Evolutionary conservation across 1,140 invertebrate genomes (phyloP).

Genomic region (Eupristina koningsbergeri): DNA sequence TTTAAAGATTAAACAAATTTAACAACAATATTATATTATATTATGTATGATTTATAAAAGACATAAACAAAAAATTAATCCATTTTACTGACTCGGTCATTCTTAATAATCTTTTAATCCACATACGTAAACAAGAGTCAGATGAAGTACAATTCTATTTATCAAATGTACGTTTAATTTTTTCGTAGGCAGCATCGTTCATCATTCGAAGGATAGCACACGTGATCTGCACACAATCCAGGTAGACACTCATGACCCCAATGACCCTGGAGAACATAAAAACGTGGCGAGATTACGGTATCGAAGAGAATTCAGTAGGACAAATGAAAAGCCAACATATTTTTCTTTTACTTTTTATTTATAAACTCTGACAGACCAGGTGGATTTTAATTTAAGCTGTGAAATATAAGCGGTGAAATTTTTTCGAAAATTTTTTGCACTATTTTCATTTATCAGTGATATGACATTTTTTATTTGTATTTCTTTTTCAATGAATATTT

Average conservation of each 20-base stretch:
- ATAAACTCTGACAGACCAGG: background rate
- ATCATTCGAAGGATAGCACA: slow-evolving; percentile 61
- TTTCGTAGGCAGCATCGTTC: slow-evolving; percentile 65
- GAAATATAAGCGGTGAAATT: background rate
- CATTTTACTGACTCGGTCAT: no score
- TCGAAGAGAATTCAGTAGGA: slow-evolving; percentile 59
- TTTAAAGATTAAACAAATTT: no score
- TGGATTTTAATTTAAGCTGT: background rate
- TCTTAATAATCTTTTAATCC: background rate
- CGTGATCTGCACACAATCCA: slow-evolving; percentile 60
- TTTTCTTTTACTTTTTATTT: background rate
- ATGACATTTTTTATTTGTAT: no score
- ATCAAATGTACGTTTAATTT: slow-evolving; percentile 71
- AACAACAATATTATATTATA: no score
- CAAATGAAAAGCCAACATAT: slow-evolving; percentile 54
- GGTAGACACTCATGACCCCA: background rate
- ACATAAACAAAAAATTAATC: no score
- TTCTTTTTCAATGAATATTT: no score
- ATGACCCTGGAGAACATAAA: slow-evolving; percentile 28
- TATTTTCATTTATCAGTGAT: no score
- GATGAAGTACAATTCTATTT: slow-evolving; percentile 61
- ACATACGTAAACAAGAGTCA: background rate
- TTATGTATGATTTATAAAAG: no score
- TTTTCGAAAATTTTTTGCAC: background rate
- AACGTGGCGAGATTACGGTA: slow-evolving; percentile 66